Percentiles rank a stretch among this genome's conserved stretches.
Conservation (phyloP, 2,797 vertebrate species). For the Acanthis flammea region DNA sequence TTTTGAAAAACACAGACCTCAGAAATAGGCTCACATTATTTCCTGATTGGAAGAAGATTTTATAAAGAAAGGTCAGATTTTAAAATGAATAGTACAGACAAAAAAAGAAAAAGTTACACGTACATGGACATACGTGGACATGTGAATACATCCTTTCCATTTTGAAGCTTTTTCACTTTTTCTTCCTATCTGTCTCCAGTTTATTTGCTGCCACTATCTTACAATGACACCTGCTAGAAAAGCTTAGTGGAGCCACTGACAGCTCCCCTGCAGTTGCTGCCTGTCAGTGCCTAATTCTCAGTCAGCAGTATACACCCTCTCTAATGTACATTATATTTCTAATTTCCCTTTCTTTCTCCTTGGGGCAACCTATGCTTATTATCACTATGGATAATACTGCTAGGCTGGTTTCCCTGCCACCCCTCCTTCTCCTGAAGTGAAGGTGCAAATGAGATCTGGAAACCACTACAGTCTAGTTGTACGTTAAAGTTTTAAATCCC, state of each 20-base stretch:
- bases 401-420: neutral
- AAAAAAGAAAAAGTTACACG: neutral
- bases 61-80: neutral
- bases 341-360: slow-evolving; percentile 15
- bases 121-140: rapidly evolving
- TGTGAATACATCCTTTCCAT: neutral
- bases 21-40: neutral
- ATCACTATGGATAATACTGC: neutral
- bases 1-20: neutral
- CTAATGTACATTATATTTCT: neutral
- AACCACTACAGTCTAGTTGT: neutral
- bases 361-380: neutral
- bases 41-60: neutral
- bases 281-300: neutral
- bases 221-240: slow-evolving; percentile 2
- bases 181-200: neutral
- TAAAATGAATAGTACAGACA: neutral
- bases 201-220: neutral
- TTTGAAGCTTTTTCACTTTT: neutral
- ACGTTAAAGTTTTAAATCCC: neutral
- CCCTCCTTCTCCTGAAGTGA: neutral
- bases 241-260: neutral
- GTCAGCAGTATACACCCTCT: neutral
- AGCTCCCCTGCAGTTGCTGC: neutral
- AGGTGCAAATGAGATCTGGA: slow-evolving; percentile 32